phyloP scores from a whole-genome alignment of 1,140 invertebrate genomes.

The Physella acuta region DNA sequence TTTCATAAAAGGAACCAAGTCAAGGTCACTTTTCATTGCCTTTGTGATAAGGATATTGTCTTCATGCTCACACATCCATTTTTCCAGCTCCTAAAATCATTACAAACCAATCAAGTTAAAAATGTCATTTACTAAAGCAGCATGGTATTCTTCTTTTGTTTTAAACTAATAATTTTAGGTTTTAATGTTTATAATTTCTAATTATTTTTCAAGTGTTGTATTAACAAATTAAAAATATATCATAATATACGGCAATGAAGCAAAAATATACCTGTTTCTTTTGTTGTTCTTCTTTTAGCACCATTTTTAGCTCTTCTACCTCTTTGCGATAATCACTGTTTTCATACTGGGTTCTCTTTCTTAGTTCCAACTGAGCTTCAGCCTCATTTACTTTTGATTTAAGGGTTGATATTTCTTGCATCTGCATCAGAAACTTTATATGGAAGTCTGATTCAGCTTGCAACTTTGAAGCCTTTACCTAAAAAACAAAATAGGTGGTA shows the following conservation, averaged over 20 bases:
- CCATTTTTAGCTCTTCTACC: conserved; percentile 9
- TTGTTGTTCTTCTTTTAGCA: neutral
- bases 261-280: conserved; percentile 21
- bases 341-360: neutral
- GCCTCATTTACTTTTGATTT: conserved; percentile 1
- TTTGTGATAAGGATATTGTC: conserved; percentile 23
- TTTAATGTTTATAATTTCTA: neutral
- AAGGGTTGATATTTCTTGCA: neutral
- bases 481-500: neutral
- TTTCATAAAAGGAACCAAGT: conserved; percentile 18
- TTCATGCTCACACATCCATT: neutral
- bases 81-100: neutral
- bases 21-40: conserved; percentile 19
- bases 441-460: conserved; percentile 1
- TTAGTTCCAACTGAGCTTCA: conserved; percentile 9
- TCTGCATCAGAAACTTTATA: neutral
- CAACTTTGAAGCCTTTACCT: neutral
- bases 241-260: too few relatives aligned
- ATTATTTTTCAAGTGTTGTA: too few relatives aligned
- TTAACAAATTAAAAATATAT: too few relatives aligned
- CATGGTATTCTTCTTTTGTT: neutral
- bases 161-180: neutral
- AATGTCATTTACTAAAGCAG: neutral
- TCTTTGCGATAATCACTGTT: neutral
- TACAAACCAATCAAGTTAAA: neutral